Base-by-base conservation (phyloP, 2,113 vertebrate genomes). In the Oryzias curvinotus region DNA sequence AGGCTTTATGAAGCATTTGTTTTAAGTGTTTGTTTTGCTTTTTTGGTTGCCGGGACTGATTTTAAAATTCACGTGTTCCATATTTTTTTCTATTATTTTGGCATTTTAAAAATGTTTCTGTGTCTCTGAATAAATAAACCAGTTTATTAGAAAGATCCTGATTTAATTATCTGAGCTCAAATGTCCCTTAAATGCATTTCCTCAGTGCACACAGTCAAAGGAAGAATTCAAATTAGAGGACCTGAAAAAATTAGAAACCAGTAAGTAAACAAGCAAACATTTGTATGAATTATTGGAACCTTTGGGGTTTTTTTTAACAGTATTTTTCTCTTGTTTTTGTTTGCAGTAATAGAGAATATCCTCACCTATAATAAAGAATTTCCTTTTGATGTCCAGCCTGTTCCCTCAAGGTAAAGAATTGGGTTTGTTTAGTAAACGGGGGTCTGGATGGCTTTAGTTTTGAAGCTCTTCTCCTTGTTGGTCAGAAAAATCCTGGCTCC, bases 141-240 rank as follows among this genome's bases (percentile, higher is more conserved):
- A 47, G 13, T 47, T n/a, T 7, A 46, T 16, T 46, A 46, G n/a
- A 46, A 46, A n/a, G 16, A n/a, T 46, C 5, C 16, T 46, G 45
- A 46, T 36, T 36, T 7, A 28, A 28, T 28, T 28, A 36, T 36
- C 30, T 36, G 30, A 36, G 7, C 30, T 36, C 8, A 8, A 36
- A 36, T 30, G 18, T 43, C 4, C 16, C 53, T 49, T 64, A 8
- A 65, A n/a, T 67, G 44, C 4, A 65, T 43, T 28, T 60, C 42
- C 65, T 50, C 48, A 98, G 96, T 95, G 94, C 82, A 92, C 94
- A 43, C 96, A 97, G 72, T 93, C 93, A 5, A 93, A 95, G 77
- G 96, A 98, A 60, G 96, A 95, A 52, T 98, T 99, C 91, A 96
- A 95, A 79, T 90, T 98, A 70, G 97, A 98, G 88, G 97, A 98